Conservation (phyloP, 2,113 vertebrate species). For the Varanus salvator region DNA sequence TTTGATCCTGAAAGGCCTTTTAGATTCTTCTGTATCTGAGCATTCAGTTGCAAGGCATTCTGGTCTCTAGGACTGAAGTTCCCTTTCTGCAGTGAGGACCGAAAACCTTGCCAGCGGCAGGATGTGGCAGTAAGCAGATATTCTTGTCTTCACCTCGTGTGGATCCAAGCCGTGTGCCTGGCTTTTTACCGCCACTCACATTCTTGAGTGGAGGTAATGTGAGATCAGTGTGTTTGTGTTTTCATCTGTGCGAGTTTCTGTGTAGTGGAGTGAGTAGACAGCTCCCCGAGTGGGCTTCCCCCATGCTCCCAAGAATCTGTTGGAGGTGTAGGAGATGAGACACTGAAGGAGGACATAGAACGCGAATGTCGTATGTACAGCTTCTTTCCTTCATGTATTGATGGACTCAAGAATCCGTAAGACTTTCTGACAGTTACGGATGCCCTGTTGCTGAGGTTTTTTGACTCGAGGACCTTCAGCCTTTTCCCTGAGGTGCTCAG, state of each 20-base stretch:
- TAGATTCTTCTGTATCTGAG: constrained; percentile 4
- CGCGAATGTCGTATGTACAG: constrained; percentile 9
- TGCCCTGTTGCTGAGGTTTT: constrained; percentile 21
- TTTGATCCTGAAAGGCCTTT: constrained; percentile 20
- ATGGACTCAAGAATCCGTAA: constrained; percentile 39
- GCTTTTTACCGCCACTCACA: constrained; percentile 16
- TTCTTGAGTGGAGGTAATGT: too few species aligned
- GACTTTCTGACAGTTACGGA: constrained; percentile 32
- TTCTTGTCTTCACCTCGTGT: not conserved
- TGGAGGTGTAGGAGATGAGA: not conserved
- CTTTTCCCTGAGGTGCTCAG: not conserved
- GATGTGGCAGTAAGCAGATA: constrained; percentile 7
- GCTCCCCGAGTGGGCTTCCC: constrained; percentile 38
- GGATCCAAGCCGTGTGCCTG: not conserved
- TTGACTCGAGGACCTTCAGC: not conserved
- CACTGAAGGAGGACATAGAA: constrained; percentile 1
- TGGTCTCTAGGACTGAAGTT: not conserved
- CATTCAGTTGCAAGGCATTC: not conserved
- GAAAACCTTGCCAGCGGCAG: constrained; percentile 8
- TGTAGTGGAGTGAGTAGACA: constrained; percentile 15
- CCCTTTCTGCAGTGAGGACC: not conserved
- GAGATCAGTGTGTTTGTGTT: constrained; percentile 29
- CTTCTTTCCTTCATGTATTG: constrained; percentile 40
- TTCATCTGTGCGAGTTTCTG: constrained; percentile 29
- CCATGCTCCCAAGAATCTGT: constrained; percentile 5